Percentiles rank a stretch among this genome's conserved stretches.
Conservation (phyloP, 2,797 vertebrate genomes). For the Eulemur mongoz region DNA sequence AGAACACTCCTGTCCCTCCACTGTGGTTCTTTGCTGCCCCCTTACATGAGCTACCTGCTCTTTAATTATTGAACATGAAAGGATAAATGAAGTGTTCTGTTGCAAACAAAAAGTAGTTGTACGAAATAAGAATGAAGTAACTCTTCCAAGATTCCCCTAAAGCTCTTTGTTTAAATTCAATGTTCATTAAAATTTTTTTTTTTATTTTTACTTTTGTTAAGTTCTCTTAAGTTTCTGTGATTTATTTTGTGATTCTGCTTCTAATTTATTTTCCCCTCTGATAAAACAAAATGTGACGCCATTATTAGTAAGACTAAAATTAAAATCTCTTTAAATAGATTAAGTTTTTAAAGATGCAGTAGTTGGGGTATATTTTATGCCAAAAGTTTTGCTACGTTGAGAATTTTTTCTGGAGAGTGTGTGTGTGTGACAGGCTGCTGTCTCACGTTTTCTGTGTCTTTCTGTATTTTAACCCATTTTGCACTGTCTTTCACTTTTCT, state of each 20-base stretch:
- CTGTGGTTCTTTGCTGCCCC: background rate
- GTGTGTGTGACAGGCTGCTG: background rate
- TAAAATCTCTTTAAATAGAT: background rate
- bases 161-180: background rate
- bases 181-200: background rate
- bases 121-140: background rate
- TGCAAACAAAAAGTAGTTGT: background rate
- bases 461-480: conserved; percentile 1
- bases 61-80: rapidly evolving
- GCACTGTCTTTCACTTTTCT: conserved; percentile 53
- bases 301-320: background rate
- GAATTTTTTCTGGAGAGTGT: conserved; percentile 1
- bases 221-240: conserved; percentile 24
- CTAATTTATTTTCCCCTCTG: conserved; percentile 13
- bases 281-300: conserved; percentile 25
- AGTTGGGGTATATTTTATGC: conserved; percentile 1
- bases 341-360: background rate
- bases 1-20: rapidly evolving
- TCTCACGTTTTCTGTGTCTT: background rate
- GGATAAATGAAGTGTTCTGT: background rate
- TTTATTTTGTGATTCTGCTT: background rate
- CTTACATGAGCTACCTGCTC: background rate
- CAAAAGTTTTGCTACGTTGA: background rate
- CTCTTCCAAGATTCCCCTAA: background rate
- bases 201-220: conserved; percentile 36